These are phyloP conservation scores for Orthosia incerta DNA, from an alignment of 2,888 invertebrate genomes.

Conservation along the genomic window DNA sequence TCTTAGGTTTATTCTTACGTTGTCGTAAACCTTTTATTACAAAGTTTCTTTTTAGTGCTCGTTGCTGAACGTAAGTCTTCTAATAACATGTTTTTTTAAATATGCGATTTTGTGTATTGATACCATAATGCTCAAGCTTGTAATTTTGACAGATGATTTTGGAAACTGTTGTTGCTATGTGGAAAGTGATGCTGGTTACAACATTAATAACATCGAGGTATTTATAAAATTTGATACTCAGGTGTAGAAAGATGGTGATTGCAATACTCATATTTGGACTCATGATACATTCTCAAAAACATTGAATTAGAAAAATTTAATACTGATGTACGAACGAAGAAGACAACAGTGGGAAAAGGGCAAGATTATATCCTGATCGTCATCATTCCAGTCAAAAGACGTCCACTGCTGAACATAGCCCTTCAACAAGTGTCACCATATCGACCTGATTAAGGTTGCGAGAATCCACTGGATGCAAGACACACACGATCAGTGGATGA, in stretches of 20 bases:
- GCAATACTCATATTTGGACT: too few species aligned
- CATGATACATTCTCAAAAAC: not conserved
- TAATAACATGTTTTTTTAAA: not conserved
- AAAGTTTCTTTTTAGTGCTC: constrained; percentile 13
- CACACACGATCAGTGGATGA: too few species aligned
- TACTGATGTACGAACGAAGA: not conserved
- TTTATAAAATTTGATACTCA: too few species aligned
- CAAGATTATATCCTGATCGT: too few species aligned
- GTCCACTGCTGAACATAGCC: too few species aligned
- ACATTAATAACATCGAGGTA: too few species aligned
- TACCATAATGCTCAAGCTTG: not conserved
- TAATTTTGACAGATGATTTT: not conserved
- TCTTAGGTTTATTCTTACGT: constrained; percentile 24
- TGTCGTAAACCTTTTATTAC: constrained; percentile 36
- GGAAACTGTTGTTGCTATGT: not conserved
- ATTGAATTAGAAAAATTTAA: not conserved
- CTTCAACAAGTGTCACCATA: too few species aligned
- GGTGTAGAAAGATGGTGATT: not conserved
- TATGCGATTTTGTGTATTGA: not conserved
- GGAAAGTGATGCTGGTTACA: not conserved
- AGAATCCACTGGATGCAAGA: too few species aligned
- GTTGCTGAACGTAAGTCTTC: not conserved
- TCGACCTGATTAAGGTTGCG: too few species aligned
- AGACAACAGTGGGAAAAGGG: not conserved
- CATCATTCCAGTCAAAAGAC: too few species aligned